Evolutionary conservation across 2,888 invertebrate genomes (phyloP).

Genomic region (Germaria angustata): DNA sequence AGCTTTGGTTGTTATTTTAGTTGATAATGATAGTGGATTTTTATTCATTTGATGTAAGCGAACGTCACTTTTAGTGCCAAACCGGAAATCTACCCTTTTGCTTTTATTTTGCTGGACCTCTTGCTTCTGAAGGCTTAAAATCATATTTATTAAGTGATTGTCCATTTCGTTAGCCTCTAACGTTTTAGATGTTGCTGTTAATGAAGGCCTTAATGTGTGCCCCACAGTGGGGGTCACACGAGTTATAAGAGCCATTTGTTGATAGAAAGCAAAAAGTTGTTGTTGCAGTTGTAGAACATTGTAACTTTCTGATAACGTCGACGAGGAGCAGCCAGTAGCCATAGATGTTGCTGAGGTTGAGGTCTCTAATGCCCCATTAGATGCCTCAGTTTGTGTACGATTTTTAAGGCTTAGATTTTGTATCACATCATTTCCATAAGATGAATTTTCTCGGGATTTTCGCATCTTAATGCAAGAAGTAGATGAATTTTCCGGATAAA

Average conservation of each 20-base stretch:
- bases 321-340: neutral
- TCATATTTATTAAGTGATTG: neutral
- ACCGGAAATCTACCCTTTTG: too few relatives aligned
- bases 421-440: conserved; percentile 67
- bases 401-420: conserved; percentile 71
- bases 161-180: neutral
- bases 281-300: conserved; percentile 38
- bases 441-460: neutral
- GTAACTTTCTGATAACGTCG: neutral
- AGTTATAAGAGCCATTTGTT: conserved; percentile 14
- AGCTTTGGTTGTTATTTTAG: neutral
- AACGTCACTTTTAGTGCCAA: neutral
- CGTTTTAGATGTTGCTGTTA: neutral
- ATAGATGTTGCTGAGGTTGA: neutral
- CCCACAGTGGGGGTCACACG: neutral
- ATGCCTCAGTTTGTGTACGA: neutral
- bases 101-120: neutral
- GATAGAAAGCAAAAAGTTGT: conserved; percentile 58
- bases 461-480: neutral
- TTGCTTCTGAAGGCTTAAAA: conserved; percentile 2
- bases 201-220: neutral
- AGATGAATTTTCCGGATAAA: conserved; percentile 76
- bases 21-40: neutral
- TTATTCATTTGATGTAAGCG: neutral
- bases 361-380: neutral